These are phyloP conservation scores for Corapipo altera DNA, from an alignment of 2,113 vertebrate genomes.

Conservation along the genomic window DNA sequence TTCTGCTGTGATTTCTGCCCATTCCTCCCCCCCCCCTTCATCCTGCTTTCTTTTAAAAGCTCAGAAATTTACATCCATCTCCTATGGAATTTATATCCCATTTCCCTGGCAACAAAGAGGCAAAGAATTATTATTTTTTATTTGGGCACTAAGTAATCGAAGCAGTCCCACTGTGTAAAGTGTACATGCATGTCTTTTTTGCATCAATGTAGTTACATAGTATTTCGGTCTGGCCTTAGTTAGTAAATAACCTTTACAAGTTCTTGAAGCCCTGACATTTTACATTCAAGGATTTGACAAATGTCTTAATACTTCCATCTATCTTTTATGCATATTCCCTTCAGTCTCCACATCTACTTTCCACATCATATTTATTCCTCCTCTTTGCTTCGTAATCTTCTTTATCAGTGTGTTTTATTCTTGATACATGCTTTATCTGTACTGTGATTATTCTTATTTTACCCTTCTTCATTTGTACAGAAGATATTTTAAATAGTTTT, in stretches of 20 bases:
- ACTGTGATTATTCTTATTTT: background rate
- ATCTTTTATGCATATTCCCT: background rate
- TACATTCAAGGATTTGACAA: slow-evolving; percentile 43
- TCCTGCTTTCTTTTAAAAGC: background rate
- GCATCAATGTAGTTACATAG: background rate
- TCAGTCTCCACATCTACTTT: background rate
- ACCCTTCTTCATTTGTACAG: background rate
- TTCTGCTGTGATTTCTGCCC: background rate
- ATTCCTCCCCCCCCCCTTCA: background rate
- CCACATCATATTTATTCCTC: slow-evolving; percentile 8
- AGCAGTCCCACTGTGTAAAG: background rate
- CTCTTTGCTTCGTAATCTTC: slow-evolving; percentile 29
- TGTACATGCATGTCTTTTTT: background rate
- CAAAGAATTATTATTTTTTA: slow-evolving; percentile 34
- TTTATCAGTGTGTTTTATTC: background rate
- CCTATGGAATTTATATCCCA: slow-evolving; percentile 3
- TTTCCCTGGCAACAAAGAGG: slow-evolving; percentile 14
- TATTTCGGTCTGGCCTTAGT: background rate
- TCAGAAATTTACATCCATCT: slow-evolving; percentile 20
- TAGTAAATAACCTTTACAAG: slow-evolving; percentile 48
- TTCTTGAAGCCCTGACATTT: slow-evolving; percentile 17
- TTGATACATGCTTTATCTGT: background rate
- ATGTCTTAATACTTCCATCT: slow-evolving; percentile 39
- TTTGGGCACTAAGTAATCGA: background rate
- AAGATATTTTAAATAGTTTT: background rate